Percentiles rank a stretch among this genome's conserved stretches.
phyloP scores from a whole-genome alignment of 1,140 invertebrate genomes.

The Tetranychus urticae region DNA sequence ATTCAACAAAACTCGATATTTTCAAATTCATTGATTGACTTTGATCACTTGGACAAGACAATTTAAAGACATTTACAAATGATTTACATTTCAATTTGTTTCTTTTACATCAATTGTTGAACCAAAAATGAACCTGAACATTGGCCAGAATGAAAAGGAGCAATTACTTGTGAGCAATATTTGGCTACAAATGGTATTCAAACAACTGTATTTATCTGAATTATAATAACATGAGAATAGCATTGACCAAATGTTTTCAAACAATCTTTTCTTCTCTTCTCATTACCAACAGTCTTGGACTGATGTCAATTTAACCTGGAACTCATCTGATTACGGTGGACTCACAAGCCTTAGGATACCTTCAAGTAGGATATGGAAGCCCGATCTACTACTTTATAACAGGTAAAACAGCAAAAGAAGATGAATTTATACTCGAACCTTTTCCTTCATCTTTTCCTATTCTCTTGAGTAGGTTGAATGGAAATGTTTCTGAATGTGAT shows the following conservation, averaged over 20 bases:
- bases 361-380: slow-evolving; percentile 89
- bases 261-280: not conserved
- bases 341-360: slow-evolving; percentile 85
- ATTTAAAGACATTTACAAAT: too few species aligned
- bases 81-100: too few species aligned
- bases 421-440: slow-evolving; percentile 33
- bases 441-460: too few species aligned
- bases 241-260: too few species aligned
- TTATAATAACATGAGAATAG: too few species aligned
- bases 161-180: slow-evolving; percentile 10
- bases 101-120: not conserved
- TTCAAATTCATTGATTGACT: too few species aligned
- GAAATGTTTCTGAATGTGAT: too few species aligned
- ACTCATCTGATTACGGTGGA: slow-evolving; percentile 78
- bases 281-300: slow-evolving; percentile 62
- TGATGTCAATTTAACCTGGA: slow-evolving; percentile 93
- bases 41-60: too few species aligned
- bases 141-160: slow-evolving; percentile 8
- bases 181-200: slow-evolving; percentile 7
- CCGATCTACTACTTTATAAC: slow-evolving; percentile 98
- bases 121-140: not conserved
- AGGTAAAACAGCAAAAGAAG: slow-evolving; percentile 33
- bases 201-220: not conserved
- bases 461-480: too few species aligned
- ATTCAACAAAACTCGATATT: too few species aligned